Evolutionary conservation across 2,888 invertebrate species (phyloP), one percentile per base, ranked within the genome.

Genomic region (Ommatoiulus sabulosus): DNA sequence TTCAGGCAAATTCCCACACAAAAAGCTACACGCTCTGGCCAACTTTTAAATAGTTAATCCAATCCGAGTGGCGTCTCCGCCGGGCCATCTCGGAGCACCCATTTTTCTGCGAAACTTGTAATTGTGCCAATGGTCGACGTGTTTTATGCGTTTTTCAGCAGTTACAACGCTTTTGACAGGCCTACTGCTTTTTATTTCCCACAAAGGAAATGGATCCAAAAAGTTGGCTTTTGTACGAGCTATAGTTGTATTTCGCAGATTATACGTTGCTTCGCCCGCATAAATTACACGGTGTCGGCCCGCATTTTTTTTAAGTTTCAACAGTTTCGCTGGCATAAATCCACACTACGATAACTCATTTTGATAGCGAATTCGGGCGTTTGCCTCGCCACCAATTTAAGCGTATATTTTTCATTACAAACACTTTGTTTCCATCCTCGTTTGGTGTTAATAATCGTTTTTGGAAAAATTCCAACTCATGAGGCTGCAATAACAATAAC

Each of bases 101-200:
- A 7, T 72, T 72, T 24, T 10, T 24, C 3, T 72, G 12, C 8
- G 20, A 63, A 72, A 72, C 24, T 72, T 72, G 72, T n/a, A 72
- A 72, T 72, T 72, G 24, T 72, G 72, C 72, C 72, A 72, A 72
- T 8, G n/a, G 72, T 72, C 72, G 24, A 24, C 8, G 24, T 72
- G 72, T 72, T 72, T 72, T 72, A 72, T 72, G 72, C 24, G 72
- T 24, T 35, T 72, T 72, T 72, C 24, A 72, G 72, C 72, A 24
- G 72, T 72, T 35, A 72, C 24, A 8, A n/a, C n/a, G 72, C 24
- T 72, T 72, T 72, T 72, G 72, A 72, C 72, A 72, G 24, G 72
- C 72, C 72, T 72, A 72, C 72, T 72, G 72, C 24, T 24, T 24
- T 72, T 72, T 72, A 72, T 72, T 24, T 72, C 72, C 24, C 24